Base-by-base conservation (phyloP, 2,888 invertebrate species). In the Kuschelorhynchus macadamiae region DNA sequence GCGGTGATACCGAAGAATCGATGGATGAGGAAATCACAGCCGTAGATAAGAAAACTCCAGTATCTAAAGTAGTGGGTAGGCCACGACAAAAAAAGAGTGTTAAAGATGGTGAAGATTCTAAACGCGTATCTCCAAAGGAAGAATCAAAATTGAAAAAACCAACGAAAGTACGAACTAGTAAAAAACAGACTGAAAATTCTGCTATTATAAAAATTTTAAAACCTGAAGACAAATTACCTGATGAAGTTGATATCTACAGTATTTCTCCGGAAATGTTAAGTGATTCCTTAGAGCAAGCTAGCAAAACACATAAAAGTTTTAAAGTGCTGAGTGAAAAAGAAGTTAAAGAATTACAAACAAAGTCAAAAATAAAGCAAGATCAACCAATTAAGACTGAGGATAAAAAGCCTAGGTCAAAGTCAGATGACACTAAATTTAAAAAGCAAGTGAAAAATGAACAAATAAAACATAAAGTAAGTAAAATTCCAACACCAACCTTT, bases 291-390 rank as follows among this genome's bases (percentile, higher is more conserved):
- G 67, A 67, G n/a, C 61, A 76, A 12, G 70, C 71, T 1, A 73
- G 69, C 4, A 76, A 77, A 72, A 71, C 77, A 17, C 82, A 82
- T 49, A 78, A 78, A 71, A 83, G 83, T 67, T 83, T 83, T 64
- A 78, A 80, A 52, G 75, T 83, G 12, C 71, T 83, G 3, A 77
- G 80, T 20, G 80, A 80, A 18, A 67, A 74, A 59, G 78, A 77
- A 65, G 55, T 71, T 0, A 70, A 72, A 39, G 68, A 74, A 61
- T 25, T 71, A n/a, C 57, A 59, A 20, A 39, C 11, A 73, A 75
- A 17, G 69, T 55, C 11, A 47, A 72, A 65, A 61, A 39, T 62
- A 21, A 76, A 21, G 4, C 12, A 50, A 17, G 5, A 32, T n/a
- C 30, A 49, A n/a, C 49, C 32, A 30, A 4, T 20, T 49, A 32